Base-by-base conservation (phyloP, 2,797 vertebrate species). In the Enteromius unitaeniatus region DNA sequence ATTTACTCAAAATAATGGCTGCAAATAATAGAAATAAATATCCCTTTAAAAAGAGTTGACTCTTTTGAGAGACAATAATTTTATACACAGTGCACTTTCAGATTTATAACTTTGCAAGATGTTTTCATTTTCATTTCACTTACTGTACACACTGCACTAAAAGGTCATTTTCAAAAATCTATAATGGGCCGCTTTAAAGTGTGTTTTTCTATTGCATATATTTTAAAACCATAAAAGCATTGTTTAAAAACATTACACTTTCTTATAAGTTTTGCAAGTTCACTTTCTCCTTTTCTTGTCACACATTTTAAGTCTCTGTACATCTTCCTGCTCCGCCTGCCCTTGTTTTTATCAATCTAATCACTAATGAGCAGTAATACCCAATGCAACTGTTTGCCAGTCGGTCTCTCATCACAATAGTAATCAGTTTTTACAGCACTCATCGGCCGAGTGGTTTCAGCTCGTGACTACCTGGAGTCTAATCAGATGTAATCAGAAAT, bases 401-500 rank as follows among this genome's bases (percentile, higher is more conserved):
- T 82, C 69, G 69, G 81, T 65, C 70, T 82, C 73, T 84, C 82
- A 84, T 77, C 67, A 70, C 82, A 62, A 70, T 37, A 37, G 67
- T 78, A 84, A 84, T 82, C 70, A 53, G 70, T 82, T 82, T 82
- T 82, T 67, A 82, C 58, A 82, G 81, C 70, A 75, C 81, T 51
- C 60, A 75, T 75, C 70, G 70, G 31, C 45, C 70, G 42, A 75
- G 60, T 64, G 70, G 10, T 67, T 82, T 82, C 45, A 37, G 10
- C 47, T 31, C 14, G 28, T 1, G 31, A 82, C 70, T 82, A 65
- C 81, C 81, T 68, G 79, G 37, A 70, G 72, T 69, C 72, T 49
- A 81, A 81, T 85, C 84, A 81, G 67, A 81, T 58, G 53, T 85
- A 76, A 85, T 85, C 84, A 76, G 60, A 28, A 85, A 85, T 75